Evolutionary conservation across 2,113 vertebrate genomes (phyloP).

Genomic region (Emberiza fucata): DNA sequence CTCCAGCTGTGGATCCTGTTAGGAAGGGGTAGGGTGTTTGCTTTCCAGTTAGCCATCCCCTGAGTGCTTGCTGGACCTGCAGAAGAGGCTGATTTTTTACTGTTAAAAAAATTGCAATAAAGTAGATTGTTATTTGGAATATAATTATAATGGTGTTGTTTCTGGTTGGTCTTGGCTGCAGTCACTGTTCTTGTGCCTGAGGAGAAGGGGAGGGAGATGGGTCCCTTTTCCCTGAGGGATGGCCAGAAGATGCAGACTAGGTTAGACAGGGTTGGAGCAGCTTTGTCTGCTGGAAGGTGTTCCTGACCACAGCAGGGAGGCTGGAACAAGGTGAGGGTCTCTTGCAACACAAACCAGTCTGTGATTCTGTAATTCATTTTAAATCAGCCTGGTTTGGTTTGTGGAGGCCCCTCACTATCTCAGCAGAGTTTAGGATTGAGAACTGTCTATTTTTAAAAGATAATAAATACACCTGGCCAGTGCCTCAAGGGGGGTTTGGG

Average conservation of each 20-base stretch:
- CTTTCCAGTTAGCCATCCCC: background rate
- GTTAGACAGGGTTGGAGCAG: background rate
- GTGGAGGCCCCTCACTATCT: fast-evolving
- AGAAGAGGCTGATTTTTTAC: background rate
- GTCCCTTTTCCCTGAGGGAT: background rate
- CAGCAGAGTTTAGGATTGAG: background rate
- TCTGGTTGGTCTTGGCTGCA: background rate
- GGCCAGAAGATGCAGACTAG: background rate
- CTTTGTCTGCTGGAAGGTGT: background rate
- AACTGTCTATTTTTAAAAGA: too few relatives aligned
- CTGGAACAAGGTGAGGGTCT: background rate
- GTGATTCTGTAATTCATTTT: background rate
- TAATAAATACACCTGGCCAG: too few relatives aligned
- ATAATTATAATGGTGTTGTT: background rate
- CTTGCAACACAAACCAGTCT: background rate
- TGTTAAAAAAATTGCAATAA: background rate
- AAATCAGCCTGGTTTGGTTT: background rate
- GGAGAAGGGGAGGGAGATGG: background rate
- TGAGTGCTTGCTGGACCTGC: background rate
- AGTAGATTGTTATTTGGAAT: background rate
- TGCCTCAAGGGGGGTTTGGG: background rate
- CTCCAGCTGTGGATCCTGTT: background rate
- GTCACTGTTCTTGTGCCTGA: background rate
- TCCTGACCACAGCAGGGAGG: background rate
- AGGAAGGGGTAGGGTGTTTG: background rate